Conservation (phyloP, 2,797 vertebrate species). For the Diglossa cyanea region DNA sequence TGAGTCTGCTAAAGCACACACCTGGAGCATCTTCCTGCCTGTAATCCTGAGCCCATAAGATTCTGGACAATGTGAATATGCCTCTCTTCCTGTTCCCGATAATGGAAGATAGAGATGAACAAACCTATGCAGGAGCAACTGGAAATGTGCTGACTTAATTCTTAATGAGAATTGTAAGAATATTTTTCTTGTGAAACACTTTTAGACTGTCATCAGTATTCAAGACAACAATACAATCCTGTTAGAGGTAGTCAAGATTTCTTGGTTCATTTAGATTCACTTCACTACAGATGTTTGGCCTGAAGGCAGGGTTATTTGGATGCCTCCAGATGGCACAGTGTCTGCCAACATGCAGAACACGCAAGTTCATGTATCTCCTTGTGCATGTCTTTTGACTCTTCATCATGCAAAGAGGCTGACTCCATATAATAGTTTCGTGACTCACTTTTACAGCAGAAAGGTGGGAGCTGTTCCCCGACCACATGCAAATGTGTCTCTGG, state of each 20-base stretch:
- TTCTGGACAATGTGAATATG: background rate
- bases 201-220: conserved; percentile 17
- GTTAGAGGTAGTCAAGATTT: conserved; percentile 23
- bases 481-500: rapidly evolving
- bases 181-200: conserved; percentile 17
- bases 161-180: background rate
- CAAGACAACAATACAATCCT: conserved; percentile 33
- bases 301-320: background rate
- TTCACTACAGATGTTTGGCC: background rate
- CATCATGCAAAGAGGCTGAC: background rate
- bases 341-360: background rate
- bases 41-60: background rate
- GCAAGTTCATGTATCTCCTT: background rate
- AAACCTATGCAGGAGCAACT: background rate
- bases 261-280: conserved; percentile 27
- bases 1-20: background rate
- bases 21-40: background rate
- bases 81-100: background rate
- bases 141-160: background rate
- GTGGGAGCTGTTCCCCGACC: background rate
- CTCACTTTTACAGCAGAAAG: background rate
- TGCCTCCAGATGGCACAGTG: background rate
- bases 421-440: rapidly evolving
- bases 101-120: background rate
- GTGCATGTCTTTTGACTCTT: background rate